These are phyloP conservation scores for Leptocoma aspasia DNA, from an alignment of 2,113 vertebrate genomes.

Conservation along the genomic window DNA sequence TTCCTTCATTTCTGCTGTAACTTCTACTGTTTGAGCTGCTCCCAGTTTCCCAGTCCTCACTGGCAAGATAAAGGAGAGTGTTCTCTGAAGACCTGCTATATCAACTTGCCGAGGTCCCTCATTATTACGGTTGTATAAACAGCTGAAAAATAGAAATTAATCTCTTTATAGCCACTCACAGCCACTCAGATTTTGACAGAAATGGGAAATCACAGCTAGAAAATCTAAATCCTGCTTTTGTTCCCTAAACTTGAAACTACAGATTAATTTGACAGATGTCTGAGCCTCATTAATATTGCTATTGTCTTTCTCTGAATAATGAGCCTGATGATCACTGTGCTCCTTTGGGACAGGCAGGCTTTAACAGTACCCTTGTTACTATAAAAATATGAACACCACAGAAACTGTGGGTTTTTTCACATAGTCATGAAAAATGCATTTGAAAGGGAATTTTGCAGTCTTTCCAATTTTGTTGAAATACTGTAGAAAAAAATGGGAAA, in stretches of 20 bases:
- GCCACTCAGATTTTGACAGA: not conserved
- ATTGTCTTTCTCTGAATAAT: constrained; percentile 24
- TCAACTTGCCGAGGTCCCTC: not conserved
- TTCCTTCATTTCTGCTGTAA: not conserved
- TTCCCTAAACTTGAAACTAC: not conserved
- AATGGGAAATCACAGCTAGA: constrained; percentile 22
- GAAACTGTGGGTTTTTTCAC: not conserved
- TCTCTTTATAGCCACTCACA: not conserved
- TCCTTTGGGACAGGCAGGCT: not conserved
- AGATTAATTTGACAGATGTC: constrained; percentile 35
- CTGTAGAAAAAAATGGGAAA: not conserved
- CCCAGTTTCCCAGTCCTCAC: not conserved
- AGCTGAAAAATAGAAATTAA: not conserved
- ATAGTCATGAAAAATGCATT: not conserved
- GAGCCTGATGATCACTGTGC: not conserved
- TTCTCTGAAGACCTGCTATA: not conserved
- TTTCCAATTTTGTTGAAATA: not conserved
- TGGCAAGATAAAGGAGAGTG: not conserved
- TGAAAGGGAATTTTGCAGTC: not conserved
- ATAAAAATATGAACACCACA: not conserved
- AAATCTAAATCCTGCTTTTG: constrained; percentile 17
- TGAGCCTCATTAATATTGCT: constrained; percentile 39
- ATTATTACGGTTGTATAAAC: not conserved
- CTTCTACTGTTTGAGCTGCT: not conserved
- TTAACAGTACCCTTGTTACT: not conserved